A percentile compares a stretch with the other conserved stretches of the same genome.
These are phyloP conservation scores for Nebria ingens DNA, from an alignment of 1,140 invertebrate species.

Conservation along the genomic window DNA sequence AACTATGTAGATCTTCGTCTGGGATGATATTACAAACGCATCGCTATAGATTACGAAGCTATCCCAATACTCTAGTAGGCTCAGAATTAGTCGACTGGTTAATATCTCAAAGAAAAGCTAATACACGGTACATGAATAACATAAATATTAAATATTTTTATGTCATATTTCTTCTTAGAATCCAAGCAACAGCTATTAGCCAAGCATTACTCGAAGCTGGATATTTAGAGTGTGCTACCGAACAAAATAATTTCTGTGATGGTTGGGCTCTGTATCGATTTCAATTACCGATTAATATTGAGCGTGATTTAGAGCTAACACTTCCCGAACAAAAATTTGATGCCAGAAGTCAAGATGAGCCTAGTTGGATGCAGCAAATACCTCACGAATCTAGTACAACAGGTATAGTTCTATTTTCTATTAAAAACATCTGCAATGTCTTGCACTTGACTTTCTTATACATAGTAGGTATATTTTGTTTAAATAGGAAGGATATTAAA, in stretches of 20 bases:
- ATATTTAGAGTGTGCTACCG: slow-evolving; percentile 57
- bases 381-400: slow-evolving; percentile 44
- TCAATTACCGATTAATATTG: slow-evolving; percentile 23
- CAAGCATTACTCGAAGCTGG: slow-evolving; percentile 70
- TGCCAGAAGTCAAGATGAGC: slow-evolving; percentile 39
- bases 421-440: slow-evolving; percentile 3
- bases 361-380: slow-evolving; percentile 61
- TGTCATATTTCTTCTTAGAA: slow-evolving; percentile 39
- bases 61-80: slow-evolving; percentile 56
- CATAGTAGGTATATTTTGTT: no score
- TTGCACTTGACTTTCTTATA: no score
- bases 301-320: slow-evolving; percentile 21
- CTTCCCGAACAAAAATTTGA: slow-evolving; percentile 21
- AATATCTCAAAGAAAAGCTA: slow-evolving; percentile 56
- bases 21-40: slow-evolving; percentile 49
- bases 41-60: slow-evolving; percentile 53
- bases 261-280: slow-evolving; percentile 48
- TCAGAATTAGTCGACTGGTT: slow-evolving; percentile 70
- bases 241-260: slow-evolving; percentile 36
- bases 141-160: slow-evolving; percentile 10
- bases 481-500: no score
- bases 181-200: slow-evolving; percentile 68
- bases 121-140: slow-evolving; percentile 32
- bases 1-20: slow-evolving; percentile 48
- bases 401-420: slow-evolving; percentile 28